A percentile compares a stretch with the other conserved stretches of the same genome.
These are phyloP conservation scores for Laothoe populi DNA, from an alignment of 2,888 invertebrate species.

Conservation along the genomic window DNA sequence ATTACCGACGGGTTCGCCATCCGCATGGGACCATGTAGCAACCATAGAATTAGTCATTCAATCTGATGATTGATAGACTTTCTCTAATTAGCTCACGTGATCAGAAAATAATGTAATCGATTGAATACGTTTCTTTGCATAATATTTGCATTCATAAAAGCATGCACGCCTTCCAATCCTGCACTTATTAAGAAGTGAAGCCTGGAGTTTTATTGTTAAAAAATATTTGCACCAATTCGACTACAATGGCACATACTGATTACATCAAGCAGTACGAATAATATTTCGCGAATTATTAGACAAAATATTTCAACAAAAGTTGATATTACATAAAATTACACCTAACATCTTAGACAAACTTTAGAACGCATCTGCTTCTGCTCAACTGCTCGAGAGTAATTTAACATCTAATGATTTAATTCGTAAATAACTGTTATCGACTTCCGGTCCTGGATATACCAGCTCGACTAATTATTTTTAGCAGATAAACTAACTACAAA, in stretches of 20 bases:
- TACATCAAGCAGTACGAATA: too few relatives aligned
- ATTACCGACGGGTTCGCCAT: neutral
- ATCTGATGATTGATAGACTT: neutral
- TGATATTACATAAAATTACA: too few relatives aligned
- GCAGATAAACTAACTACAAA: too few relatives aligned
- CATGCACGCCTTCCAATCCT: neutral
- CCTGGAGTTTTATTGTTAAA: neutral
- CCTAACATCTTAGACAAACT: neutral
- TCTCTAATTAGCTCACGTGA: constrained; percentile 31
- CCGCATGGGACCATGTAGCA: too few relatives aligned
- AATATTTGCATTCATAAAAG: neutral
- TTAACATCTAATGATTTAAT: neutral
- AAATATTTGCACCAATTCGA: neutral
- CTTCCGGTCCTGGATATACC: too few relatives aligned
- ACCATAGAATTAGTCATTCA: too few relatives aligned
- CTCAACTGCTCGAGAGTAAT: neutral
- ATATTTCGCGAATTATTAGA: too few relatives aligned
- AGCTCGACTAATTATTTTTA: too few relatives aligned
- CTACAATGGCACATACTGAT: neutral
- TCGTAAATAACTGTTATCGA: neutral
- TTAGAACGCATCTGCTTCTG: neutral
- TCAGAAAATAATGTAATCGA: neutral
- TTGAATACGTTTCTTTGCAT: neutral
- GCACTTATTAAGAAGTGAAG: neutral
- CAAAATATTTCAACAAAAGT: too few relatives aligned